Conservation (phyloP, 2,888 invertebrate genomes). For the Bellardia pandia region DNA sequence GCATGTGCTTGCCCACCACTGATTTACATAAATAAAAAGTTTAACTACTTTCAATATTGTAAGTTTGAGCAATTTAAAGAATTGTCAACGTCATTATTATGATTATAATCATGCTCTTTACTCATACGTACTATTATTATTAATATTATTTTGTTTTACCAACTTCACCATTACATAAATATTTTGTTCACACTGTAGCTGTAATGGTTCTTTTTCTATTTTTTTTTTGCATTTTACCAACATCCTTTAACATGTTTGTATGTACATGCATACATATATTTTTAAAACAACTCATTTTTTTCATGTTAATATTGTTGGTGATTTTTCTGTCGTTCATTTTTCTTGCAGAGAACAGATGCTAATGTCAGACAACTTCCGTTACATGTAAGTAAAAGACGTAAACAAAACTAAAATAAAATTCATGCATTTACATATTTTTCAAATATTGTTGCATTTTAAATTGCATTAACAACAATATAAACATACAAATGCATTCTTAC, state of each 20-base stretch:
- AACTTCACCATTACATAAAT: conserved; percentile 14
- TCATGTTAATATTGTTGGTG: conserved; percentile 3
- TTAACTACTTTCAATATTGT: no score
- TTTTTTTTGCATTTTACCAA: conserved; percentile 12
- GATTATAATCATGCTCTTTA: neutral
- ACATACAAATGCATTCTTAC: neutral
- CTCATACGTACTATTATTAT: neutral
- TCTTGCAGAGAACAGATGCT: conserved; percentile 62
- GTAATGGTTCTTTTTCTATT: conserved; percentile 16
- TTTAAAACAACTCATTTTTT: conserved; percentile 44
- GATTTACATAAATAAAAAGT: no score
- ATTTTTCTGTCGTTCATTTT: neutral
- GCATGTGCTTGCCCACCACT: no score
- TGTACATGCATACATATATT: neutral
- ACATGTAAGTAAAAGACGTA: conserved; percentile 33
- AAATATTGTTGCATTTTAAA: conserved; percentile 56
- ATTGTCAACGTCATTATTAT: conserved; percentile 28
- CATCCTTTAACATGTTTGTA: conserved; percentile 18
- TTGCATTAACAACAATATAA: conserved; percentile 42
- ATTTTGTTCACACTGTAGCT: conserved; percentile 28
- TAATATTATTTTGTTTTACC: conserved; percentile 2
- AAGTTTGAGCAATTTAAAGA: no score
- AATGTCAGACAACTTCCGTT: conserved; percentile 66
- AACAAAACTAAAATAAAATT: conserved; percentile 9
- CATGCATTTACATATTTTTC: conserved; percentile 46